Evolutionary conservation across 2,797 vertebrate genomes (phyloP).

Genomic region (Euphonia xanthogaster): DNA sequence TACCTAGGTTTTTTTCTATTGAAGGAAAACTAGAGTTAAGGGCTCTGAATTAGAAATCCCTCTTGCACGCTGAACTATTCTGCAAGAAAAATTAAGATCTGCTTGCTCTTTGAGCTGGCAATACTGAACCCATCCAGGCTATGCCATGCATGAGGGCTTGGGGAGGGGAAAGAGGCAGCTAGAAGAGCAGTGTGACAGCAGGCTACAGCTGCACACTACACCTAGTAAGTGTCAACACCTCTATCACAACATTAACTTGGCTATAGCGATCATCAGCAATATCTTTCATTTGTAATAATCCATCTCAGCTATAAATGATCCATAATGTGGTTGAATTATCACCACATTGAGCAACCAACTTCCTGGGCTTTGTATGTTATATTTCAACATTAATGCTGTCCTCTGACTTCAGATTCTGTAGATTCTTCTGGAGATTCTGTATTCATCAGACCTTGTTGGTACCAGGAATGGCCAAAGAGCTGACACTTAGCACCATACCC

Average conservation of each 20-base stretch:
- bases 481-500: neutral
- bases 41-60: neutral
- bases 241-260: neutral
- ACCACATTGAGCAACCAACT: neutral
- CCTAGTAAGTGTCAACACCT: neutral
- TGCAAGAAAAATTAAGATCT: neutral
- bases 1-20: neutral
- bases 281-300: neutral
- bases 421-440: neutral
- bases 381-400: neutral
- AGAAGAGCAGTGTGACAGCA: neutral
- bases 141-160: neutral
- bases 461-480: neutral
- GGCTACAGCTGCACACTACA: neutral
- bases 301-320: neutral
- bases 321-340: neutral
- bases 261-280: neutral
- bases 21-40: neutral
- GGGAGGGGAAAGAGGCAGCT: neutral
- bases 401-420: neutral
- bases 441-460: neutral
- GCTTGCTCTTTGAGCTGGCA: neutral
- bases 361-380: neutral
- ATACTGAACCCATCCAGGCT: neutral
- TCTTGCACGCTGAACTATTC: neutral